Evolutionary conservation across 2,113 vertebrate genomes (phyloP).

Genomic region (Xyliphius kryptos): DNA sequence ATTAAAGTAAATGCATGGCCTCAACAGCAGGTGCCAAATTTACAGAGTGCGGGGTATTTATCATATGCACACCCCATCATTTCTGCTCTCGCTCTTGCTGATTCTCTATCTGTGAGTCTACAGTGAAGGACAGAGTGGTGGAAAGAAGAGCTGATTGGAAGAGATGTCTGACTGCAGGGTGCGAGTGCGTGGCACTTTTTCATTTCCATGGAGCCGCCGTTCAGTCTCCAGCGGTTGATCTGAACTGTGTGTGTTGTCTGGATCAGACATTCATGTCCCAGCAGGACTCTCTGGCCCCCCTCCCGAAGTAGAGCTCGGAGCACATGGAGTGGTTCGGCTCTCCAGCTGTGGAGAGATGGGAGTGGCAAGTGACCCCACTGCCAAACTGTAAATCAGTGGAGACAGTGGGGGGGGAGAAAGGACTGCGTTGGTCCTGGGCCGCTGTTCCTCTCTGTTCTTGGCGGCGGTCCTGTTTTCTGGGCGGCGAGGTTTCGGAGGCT

Average conservation of each 20-base stretch:
- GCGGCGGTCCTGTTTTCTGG: not conserved
- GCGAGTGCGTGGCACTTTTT: constrained; percentile 15
- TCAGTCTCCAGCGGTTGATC: constrained; percentile 25
- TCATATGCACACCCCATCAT: constrained; percentile 45
- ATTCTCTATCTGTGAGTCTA: not conserved
- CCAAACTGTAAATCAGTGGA: constrained; percentile 18
- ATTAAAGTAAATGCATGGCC: constrained; percentile 48
- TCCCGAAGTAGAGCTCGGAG: constrained; percentile 16
- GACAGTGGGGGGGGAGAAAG: constrained; percentile 19
- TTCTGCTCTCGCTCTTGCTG: constrained; percentile 22
- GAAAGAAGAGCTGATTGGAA: constrained; percentile 3
- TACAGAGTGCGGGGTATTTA: constrained; percentile 55
- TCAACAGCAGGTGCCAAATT: constrained; percentile 54
- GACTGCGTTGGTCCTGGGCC: no score
- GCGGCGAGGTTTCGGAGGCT: not conserved
- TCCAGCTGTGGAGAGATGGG: constrained; percentile 18
- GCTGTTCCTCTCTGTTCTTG: constrained; percentile 8
- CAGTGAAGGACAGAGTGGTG: constrained; percentile 22
- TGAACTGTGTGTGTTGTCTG: constrained; percentile 21
- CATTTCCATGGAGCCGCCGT: constrained; percentile 10
- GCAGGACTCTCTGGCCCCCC: constrained; percentile 11
- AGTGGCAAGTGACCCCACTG: constrained; percentile 8
- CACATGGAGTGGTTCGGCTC: constrained; percentile 11
- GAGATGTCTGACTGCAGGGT: constrained; percentile 7
- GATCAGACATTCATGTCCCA: constrained; percentile 35